Conservation (phyloP, 2,797 vertebrate species). For the Phoebastria nigripes region DNA sequence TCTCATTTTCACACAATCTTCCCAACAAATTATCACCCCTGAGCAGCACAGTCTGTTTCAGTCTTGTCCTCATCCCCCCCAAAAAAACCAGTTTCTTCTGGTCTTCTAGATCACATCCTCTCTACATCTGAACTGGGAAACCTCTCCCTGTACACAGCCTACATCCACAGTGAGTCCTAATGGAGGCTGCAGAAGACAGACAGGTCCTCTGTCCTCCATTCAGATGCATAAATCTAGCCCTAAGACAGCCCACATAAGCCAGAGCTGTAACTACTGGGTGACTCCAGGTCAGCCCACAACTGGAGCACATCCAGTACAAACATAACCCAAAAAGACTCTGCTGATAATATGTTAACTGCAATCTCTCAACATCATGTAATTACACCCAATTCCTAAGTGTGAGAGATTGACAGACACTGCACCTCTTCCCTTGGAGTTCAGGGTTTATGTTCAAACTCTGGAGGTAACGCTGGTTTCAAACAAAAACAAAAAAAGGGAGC, state of each 20-base stretch:
- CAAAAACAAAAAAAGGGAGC: background rate
- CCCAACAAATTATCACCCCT: background rate
- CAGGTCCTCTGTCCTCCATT: background rate
- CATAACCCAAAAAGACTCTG: background rate
- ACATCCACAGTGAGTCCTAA: background rate
- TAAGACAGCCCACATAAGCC: background rate
- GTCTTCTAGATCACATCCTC: background rate
- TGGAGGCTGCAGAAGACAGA: background rate
- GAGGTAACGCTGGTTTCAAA: background rate
- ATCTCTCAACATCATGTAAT: background rate
- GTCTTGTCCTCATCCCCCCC: background rate
- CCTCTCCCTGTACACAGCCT: background rate
- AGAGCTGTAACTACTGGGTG: background rate
- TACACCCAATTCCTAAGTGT: background rate
- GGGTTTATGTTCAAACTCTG: background rate
- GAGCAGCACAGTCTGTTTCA: background rate
- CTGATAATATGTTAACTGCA: background rate
- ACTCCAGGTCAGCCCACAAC: background rate
- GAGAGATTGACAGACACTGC: background rate
- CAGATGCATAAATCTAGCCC: background rate
- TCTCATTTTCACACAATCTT: background rate
- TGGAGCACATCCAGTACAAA: background rate
- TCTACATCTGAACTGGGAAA: background rate
- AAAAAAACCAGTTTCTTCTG: rapidly evolving
- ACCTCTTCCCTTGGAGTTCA: background rate